phyloP scores from a whole-genome alignment of 2,888 invertebrate species.

The Scrobipalpa atriplicella region DNA sequence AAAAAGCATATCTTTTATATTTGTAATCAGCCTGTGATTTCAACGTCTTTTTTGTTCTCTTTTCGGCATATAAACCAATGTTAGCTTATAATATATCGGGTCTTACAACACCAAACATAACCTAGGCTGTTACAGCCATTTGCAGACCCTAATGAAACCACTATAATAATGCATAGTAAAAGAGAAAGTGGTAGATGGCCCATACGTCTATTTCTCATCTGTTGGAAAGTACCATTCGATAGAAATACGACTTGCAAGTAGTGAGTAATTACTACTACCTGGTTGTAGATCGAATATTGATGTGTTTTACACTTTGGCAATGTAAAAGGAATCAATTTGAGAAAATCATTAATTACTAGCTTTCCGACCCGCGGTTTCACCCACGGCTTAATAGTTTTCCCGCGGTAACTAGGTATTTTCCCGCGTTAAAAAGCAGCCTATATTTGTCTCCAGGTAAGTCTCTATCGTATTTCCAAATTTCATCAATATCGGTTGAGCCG shows the following conservation, averaged over 20 bases:
- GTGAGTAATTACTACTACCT: background rate
- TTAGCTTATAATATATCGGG: background rate
- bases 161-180: slow-evolving; percentile 15
- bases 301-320: background rate
- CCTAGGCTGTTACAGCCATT: background rate
- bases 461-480: too few relatives aligned
- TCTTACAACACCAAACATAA: background rate
- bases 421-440: too few relatives aligned
- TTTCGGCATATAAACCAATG: background rate
- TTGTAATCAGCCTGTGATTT: too few relatives aligned
- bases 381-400: too few relatives aligned
- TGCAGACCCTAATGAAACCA: slow-evolving; percentile 10
- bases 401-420: too few relatives aligned
- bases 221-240: background rate
- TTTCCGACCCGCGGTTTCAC: too few relatives aligned
- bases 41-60: too few relatives aligned
- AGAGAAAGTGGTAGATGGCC: slow-evolving; percentile 1
- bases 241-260: background rate
- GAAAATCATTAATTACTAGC: too few relatives aligned
- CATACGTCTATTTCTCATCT: background rate
- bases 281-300: background rate
- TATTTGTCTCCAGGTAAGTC: too few relatives aligned
- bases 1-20: too few relatives aligned
- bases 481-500: too few relatives aligned
- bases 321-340: background rate